Evolutionary conservation across 2,797 vertebrate genomes (phyloP), one percentile per base, ranked within the genome.

Genomic region (Pteronotus mesoamericanus): DNA sequence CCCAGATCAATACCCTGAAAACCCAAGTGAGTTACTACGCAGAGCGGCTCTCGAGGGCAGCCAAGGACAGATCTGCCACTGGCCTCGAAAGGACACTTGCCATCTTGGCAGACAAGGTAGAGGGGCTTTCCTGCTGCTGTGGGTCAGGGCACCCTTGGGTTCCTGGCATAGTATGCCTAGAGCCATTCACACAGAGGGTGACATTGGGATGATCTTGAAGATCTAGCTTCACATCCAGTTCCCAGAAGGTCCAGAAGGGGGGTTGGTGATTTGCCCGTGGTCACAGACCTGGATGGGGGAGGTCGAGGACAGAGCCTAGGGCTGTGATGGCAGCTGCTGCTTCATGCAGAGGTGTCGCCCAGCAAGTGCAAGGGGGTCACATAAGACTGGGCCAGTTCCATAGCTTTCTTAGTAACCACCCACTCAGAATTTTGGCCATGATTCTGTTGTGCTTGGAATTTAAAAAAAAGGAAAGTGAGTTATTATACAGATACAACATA

Each of bases 11-110:
- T 98, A 99, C 99, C 1, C 98, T 99, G 97, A 99, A 99, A 98
- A 99, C 99, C 2, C 99, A 99, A 99, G 99, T 99, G 98, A 99
- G 99, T 98, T 99, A 99, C 98, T 99, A 99, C 11, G 99, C 99
- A 0, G 99, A 99, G 98, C 98, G 99, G 71, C 99, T 99, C 55
- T 99, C 99, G 6, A 98, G 99, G 93, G 99, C 99, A 0, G 99
- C 99, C 86, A 99, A 99, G 98, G 99, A 99, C 42, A 99, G 99
- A 95, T 99, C 99, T 1, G 98, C 99, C 97, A 99, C 99, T 37
- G 99, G 99, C 37, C 98, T 99, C 94, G 99, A 99, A 98, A 99
- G 99, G 98, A 99, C 99, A 0, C 99, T 99, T 0, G 98, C 99
- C 89, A 99, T 99, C 96, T 98, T 99, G 96, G 99, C 99, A 53